These are phyloP conservation scores for Cataglyphis hispanica DNA, from an alignment of 1,140 invertebrate species.

Conservation along the genomic window DNA sequence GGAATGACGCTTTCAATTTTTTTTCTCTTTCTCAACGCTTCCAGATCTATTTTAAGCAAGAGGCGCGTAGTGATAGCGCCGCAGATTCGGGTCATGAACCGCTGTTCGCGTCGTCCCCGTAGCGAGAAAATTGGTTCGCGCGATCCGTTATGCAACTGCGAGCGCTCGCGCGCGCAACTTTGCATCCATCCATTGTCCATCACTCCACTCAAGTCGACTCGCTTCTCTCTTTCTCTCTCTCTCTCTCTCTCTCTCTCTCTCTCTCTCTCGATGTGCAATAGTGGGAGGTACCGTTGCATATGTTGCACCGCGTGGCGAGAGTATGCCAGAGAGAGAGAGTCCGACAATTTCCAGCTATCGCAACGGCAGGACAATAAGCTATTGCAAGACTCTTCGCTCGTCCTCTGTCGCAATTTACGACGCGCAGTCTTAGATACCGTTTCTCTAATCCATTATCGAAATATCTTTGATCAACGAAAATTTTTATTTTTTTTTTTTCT, in stretches of 20 bases:
- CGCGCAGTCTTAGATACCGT: not conserved
- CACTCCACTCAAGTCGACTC: not conserved
- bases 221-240: too few relatives aligned
- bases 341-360: slow-evolving; percentile 65
- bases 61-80: not conserved
- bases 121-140: slow-evolving; percentile 41
- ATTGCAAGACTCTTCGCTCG: slow-evolving; percentile 51
- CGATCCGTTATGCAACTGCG: slow-evolving; percentile 37
- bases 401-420: slow-evolving; percentile 72
- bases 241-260: too few relatives aligned
- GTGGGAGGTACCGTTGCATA: slow-evolving; percentile 69
- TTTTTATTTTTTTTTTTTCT: too few relatives aligned
- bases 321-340: slow-evolving; percentile 41
- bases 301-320: slow-evolving; percentile 59
- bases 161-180: slow-evolving; percentile 26
- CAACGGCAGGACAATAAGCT: slow-evolving; percentile 68
- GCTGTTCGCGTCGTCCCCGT: not conserved
- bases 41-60: slow-evolving; percentile 21
- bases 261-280: slow-evolving; percentile 41
- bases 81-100: slow-evolving; percentile 14
- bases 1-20: not conserved
- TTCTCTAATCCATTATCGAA: not conserved
- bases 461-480: too few relatives aligned
- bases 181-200: slow-evolving; percentile 49
- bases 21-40: not conserved